Base-by-base conservation (phyloP, 2,797 vertebrate species). In the Neosalanx taihuensis region DNA sequence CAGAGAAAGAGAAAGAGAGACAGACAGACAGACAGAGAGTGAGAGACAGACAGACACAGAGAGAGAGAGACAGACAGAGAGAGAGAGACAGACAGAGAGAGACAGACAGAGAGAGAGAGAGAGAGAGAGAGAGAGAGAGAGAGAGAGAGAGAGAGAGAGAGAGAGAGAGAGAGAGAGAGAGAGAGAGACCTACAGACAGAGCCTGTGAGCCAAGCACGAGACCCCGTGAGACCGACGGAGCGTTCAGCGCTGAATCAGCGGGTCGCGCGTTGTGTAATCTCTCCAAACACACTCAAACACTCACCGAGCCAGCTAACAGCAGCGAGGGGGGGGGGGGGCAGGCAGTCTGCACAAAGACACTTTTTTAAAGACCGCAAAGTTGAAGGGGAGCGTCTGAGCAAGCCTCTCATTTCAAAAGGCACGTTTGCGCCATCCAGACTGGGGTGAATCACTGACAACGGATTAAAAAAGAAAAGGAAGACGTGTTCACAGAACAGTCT, bases 161-260 rank as follows among this genome's bases (percentile, higher is more conserved):
- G 2, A 51, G 1, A 49, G 17, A 46, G 20, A 29, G 13, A 67
- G 12, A 23, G 17, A 49, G 7, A 49, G 18, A 17, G 30, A 6
- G 61, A 49, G 10, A 13, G 35, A 37, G 10, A 64, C 17, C 37
- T 18, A 64, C 1, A 64, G 33, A 64, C 2, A 60, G 56, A 75
- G 69, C 74, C 26, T 23, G 60, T 75, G 76, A 73, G 72, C 65
- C 37, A 23, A 87, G 87, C 87, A 89, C 85, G 75, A 86, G 88
- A 90, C 83, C 81, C 80, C 56, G 59, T 61, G 78, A 80, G 83
- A 77, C 83, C 79, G 82, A 86, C 84, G 70, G 81, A 77, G 78
- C 57, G 82, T 84, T 81, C 87, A 81, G 81, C 70, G 80, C 88
- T 88, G 89, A 90, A 85, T 89, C 89, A 90, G 90, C 85, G 37